Percentiles rank a stretch among this genome's conserved stretches.
phyloP scores from a whole-genome alignment of 2,888 invertebrate species.

The Parasteatoda lunata region DNA sequence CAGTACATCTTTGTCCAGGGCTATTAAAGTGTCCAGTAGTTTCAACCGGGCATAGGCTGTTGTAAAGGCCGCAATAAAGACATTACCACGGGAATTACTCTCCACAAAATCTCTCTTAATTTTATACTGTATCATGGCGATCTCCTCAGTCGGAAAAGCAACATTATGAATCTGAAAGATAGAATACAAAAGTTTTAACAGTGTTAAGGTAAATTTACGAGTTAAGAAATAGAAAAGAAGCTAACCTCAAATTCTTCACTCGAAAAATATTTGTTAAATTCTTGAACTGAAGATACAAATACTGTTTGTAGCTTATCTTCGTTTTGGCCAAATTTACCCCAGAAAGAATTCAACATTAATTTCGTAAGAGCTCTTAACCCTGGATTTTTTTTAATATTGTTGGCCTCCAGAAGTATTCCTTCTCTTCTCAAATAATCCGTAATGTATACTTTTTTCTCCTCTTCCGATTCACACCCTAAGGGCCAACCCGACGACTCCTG shows the following conservation, averaged over 20 bases:
- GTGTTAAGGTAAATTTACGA: too few species aligned
- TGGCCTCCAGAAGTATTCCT: constrained; percentile 43
- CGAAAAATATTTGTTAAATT: not conserved
- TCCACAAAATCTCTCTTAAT: too few species aligned
- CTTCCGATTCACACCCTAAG: constrained; percentile 60
- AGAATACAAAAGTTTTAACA: too few species aligned
- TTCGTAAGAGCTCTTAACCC: constrained; percentile 58
- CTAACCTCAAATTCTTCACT: not conserved
- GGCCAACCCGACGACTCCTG: constrained; percentile 70
- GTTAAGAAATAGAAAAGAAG: not conserved
- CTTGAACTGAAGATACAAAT: not conserved
- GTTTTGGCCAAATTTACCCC: constrained; percentile 66
- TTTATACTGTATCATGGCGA: too few species aligned
- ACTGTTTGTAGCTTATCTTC: constrained; percentile 6
- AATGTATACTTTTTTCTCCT: constrained; percentile 14
- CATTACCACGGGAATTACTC: too few species aligned
- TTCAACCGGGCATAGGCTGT: too few species aligned
- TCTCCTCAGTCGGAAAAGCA: too few species aligned
- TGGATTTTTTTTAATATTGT: too few species aligned
- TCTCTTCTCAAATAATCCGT: not conserved
- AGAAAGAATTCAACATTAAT: constrained; percentile 70
- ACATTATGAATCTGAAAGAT: too few species aligned
- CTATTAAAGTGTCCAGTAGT: too few species aligned
- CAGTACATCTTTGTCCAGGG: too few species aligned
- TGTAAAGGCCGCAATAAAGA: too few species aligned